Percentiles rank a stretch among this genome's conserved stretches.
Conservation (phyloP, 2,113 vertebrate genomes). For the Cryptotis parvus region DNA sequence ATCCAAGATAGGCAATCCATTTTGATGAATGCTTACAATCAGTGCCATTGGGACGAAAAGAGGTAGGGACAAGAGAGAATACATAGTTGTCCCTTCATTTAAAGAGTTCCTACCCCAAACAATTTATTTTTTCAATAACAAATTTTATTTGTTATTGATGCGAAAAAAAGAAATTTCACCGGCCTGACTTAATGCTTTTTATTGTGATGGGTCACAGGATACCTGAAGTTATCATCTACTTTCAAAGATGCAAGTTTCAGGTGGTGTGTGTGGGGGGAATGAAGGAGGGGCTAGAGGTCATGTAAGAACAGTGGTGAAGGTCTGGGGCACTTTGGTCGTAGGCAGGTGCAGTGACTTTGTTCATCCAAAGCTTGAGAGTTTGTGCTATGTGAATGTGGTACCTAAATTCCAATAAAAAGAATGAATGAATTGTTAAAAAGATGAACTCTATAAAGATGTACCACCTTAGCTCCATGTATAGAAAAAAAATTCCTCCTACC, state of each 20-base stretch:
- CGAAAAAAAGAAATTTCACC: background rate
- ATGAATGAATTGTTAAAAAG: too few species aligned
- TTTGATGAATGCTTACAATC: background rate
- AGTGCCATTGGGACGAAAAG: background rate
- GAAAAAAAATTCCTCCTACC: background rate
- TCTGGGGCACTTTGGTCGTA: too few species aligned
- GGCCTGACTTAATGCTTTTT: background rate
- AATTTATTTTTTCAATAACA: too few species aligned
- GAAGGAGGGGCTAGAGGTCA: too few species aligned
- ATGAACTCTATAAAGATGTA: background rate
- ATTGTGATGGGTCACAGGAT: background rate
- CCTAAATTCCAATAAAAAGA: too few species aligned
- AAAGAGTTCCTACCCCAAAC: background rate
- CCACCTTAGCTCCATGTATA: background rate
- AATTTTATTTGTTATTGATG: too few species aligned
- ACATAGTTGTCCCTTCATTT: background rate
- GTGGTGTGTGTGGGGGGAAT: too few species aligned
- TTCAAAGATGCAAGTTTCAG: background rate
- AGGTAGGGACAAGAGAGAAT: background rate
- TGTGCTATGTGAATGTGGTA: too few species aligned
- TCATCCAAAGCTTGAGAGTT: too few species aligned
- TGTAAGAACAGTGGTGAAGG: too few species aligned
- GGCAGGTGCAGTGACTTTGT: too few species aligned
- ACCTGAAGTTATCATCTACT: background rate
- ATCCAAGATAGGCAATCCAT: background rate